A percentile compares a stretch with the other conserved stretches of the same genome.
phyloP scores from a whole-genome alignment of 2,113 vertebrate species.

The Penelope pileata region DNA sequence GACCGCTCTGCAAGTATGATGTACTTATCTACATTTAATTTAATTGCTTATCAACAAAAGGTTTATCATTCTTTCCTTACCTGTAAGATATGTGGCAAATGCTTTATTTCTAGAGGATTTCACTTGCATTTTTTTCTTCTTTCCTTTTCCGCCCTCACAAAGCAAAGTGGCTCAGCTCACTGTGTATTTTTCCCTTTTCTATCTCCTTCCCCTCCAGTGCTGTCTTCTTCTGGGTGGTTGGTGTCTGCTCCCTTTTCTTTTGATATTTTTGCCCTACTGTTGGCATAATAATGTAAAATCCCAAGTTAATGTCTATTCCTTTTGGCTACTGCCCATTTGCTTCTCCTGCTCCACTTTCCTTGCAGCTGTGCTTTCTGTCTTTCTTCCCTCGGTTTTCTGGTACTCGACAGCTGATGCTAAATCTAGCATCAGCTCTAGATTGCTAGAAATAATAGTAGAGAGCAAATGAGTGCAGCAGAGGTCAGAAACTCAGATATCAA shows the following conservation, averaged over 20 bases:
- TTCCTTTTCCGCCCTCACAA: not conserved
- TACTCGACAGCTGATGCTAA: not conserved
- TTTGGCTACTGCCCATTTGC: not conserved
- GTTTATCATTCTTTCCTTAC: not conserved
- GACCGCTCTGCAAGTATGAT: not conserved
- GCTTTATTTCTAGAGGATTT: not conserved
- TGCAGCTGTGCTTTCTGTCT: not conserved
- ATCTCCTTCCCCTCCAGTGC: constrained; percentile 16
- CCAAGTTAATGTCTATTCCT: constrained; percentile 1
- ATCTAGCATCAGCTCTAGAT: not conserved
- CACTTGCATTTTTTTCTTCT: not conserved
- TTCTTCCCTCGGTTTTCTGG: constrained; percentile 10
- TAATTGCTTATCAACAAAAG: not conserved
- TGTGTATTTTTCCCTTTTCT: not conserved
- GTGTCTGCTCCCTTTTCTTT: constrained; percentile 3
- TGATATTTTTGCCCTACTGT: not conserved
- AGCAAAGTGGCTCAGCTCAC: not conserved
- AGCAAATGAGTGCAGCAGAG: not conserved
- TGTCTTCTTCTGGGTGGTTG: not conserved
- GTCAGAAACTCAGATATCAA: not conserved
- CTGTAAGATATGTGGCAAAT: not conserved
- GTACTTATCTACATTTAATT: not conserved
- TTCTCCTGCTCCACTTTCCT: constrained; percentile 23
- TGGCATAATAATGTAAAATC: constrained; percentile 54
- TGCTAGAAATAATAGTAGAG: not conserved